A percentile compares a stretch with the other conserved stretches of the same genome.
Evolutionary conservation across 1,140 invertebrate genomes (phyloP).

Genomic region (Zaprionus ghesquierei): DNA sequence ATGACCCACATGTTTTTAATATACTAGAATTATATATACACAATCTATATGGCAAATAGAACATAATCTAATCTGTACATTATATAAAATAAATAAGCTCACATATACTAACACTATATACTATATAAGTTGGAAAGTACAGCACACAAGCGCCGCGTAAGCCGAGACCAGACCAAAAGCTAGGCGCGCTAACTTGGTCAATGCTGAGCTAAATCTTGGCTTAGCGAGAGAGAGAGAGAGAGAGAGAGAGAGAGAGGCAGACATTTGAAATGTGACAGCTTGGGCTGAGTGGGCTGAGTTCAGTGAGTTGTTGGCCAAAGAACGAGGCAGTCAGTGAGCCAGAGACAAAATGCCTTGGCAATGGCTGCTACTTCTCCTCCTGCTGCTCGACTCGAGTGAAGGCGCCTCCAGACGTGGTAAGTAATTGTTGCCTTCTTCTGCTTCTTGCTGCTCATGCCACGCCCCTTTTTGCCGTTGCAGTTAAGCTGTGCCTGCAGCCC

Average conservation of each 20-base stretch:
- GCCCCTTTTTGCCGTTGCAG: slow-evolving; percentile 17
- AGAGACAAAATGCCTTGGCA: slow-evolving; percentile 49
- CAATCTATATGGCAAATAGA: background rate
- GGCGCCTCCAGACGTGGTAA: slow-evolving; percentile 67
- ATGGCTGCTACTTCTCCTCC: slow-evolving; percentile 26
- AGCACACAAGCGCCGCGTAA: too few species aligned
- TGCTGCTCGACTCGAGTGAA: background rate
- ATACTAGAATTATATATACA: background rate
- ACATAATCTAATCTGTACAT: slow-evolving; percentile 8
- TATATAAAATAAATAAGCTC: slow-evolving; percentile 25
- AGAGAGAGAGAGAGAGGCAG: slow-evolving; percentile 11
- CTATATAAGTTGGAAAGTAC: background rate
- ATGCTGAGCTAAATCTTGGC: slow-evolving; percentile 43
- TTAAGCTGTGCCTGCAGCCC: slow-evolving; percentile 66
- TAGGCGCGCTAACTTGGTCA: slow-evolving; percentile 67
- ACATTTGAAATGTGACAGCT: slow-evolving; percentile 56
- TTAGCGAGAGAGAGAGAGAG: background rate
- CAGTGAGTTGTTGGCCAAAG: slow-evolving; percentile 61
- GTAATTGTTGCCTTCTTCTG: background rate
- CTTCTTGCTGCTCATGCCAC: background rate
- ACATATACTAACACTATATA: background rate
- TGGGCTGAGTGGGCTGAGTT: slow-evolving; percentile 13
- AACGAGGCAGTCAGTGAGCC: slow-evolving; percentile 58
- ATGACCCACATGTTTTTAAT: background rate
- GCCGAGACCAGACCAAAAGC: too few species aligned